Evolutionary conservation across 1,140 invertebrate species (phyloP).

Genomic region (Hyposmocoma kahamanoa): DNA sequence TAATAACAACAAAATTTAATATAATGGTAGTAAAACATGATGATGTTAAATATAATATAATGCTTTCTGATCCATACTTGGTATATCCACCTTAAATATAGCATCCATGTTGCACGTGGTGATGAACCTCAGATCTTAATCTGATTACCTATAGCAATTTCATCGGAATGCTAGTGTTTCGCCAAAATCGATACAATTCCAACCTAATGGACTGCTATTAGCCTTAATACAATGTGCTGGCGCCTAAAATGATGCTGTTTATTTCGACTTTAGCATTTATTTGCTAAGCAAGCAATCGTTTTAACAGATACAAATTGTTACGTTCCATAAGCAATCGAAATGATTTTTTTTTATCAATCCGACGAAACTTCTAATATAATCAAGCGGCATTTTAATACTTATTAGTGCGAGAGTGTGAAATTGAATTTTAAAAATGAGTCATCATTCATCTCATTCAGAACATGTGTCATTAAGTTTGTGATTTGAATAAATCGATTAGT

Average conservation of each 20-base stretch:
- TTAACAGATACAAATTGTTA: no score
- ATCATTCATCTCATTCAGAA: not conserved
- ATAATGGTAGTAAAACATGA: no score
- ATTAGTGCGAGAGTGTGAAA: not conserved
- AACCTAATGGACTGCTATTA: conserved; percentile 57
- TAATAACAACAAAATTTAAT: no score
- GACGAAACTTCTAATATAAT: no score
- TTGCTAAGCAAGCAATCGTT: no score
- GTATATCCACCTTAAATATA: no score
- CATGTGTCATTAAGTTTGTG: conserved; percentile 9
- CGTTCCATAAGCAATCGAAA: no score
- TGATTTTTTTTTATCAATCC: no score
- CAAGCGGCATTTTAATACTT: not conserved
- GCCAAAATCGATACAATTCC: conserved; percentile 48
- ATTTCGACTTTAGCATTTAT: no score
- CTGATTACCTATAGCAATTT: conserved; percentile 66
- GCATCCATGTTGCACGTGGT: conserved; percentile 14
- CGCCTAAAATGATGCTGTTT: conserved; percentile 36
- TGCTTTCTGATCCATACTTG: no score
- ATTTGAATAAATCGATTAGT: not conserved
- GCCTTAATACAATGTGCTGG: conserved; percentile 31
- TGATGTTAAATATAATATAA: no score
- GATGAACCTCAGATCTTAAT: conserved; percentile 54
- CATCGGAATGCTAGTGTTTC: conserved; percentile 55
- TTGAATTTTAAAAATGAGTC: not conserved